These are phyloP conservation scores for Stegodyphus mimosarum DNA, from an alignment of 1,140 invertebrate species.

Conservation along the genomic window DNA sequence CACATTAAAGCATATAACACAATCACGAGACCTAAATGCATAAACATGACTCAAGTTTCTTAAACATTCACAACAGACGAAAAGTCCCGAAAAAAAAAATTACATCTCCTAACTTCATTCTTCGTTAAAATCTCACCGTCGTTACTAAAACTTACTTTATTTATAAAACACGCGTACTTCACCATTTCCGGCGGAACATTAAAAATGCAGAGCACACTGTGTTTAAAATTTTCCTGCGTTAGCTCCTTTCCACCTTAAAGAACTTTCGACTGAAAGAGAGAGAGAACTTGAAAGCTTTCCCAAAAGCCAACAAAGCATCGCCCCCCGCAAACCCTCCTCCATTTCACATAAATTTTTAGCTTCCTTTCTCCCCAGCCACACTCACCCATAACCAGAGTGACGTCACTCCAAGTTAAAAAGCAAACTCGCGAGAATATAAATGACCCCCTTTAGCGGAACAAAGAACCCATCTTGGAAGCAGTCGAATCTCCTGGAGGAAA, in stretches of 20 bases:
- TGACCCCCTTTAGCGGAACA: constrained; percentile 40
- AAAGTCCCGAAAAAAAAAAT: too few species aligned
- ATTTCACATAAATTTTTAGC: constrained; percentile 37
- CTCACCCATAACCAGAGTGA: neutral
- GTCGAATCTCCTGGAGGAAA: neutral
- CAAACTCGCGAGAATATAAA: constrained; percentile 49
- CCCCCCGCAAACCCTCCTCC: neutral
- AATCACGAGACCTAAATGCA: too few species aligned
- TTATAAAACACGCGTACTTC: constrained; percentile 9
- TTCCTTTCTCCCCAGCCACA: neutral
- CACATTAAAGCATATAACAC: too few species aligned
- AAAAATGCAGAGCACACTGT: too few species aligned
- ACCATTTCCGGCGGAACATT: neutral
- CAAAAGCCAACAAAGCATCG: too few species aligned
- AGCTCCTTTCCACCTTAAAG: too few species aligned
- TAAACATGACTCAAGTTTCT: too few species aligned
- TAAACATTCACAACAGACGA: too few species aligned
- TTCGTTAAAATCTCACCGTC: neutral
- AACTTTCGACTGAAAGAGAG: too few species aligned
- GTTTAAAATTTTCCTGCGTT: too few species aligned
- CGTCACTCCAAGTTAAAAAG: constrained; percentile 49
- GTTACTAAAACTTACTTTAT: constrained; percentile 6
- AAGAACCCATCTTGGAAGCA: neutral
- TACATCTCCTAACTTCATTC: neutral
- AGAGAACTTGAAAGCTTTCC: too few species aligned